Evolutionary conservation across 2,113 vertebrate species (phyloP).

Genomic region (Leucopternis melanops): DNA sequence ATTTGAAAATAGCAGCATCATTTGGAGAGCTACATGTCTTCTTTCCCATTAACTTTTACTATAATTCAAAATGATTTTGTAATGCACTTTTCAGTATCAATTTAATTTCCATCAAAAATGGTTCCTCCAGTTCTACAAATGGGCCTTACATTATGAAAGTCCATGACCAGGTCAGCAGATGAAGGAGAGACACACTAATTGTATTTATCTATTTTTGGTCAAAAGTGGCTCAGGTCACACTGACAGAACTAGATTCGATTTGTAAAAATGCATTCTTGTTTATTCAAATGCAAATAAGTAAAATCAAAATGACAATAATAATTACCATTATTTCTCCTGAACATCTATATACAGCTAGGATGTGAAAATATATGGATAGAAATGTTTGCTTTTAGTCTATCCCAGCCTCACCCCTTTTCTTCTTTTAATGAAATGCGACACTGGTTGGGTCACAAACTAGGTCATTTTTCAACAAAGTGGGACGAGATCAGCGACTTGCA

Average conservation of each 20-base stretch:
- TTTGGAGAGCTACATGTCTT: background rate
- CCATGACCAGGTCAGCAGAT: background rate
- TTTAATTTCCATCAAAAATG: background rate
- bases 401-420: background rate
- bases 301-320: background rate
- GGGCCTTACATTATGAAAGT: background rate
- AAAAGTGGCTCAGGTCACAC: background rate
- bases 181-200: background rate
- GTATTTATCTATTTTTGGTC: constrained; percentile 10
- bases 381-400: background rate
- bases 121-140: background rate
- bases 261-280: background rate
- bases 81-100: background rate
- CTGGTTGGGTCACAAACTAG: background rate
- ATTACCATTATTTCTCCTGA: background rate
- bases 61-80: background rate
- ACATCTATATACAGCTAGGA: background rate
- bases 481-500: background rate
- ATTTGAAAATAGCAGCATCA: background rate
- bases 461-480: background rate
- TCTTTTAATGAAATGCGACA: background rate
- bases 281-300: constrained; percentile 35
- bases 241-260: background rate
- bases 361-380: background rate
- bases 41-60: background rate